Evolutionary conservation across 64 coral and sea anemone species (phyloP).

Genomic region (Actinia tenebrosa): DNA sequence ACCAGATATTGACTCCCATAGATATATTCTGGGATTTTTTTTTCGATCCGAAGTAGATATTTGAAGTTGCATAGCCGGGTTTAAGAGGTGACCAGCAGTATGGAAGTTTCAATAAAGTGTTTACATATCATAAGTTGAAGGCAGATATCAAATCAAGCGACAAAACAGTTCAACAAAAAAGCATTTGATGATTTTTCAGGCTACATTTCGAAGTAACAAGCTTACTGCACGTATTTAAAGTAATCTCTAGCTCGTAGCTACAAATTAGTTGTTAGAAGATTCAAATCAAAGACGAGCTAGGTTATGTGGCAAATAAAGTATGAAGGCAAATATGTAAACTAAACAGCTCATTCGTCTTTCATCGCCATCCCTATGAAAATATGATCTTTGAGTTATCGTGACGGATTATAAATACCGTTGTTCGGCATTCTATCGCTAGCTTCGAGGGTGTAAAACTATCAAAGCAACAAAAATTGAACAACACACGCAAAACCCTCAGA

Average conservation of each 20-base stretch:
- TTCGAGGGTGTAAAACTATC: neutral
- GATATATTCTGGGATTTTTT: neutral
- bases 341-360: neutral
- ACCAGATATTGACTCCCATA: neutral
- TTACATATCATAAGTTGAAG: constrained; percentile 2
- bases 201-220: neutral
- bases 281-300: neutral
- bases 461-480: neutral
- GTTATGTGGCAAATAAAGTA: neutral
- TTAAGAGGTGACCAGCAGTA: neutral
- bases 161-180: neutral
- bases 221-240: neutral
- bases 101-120: neutral
- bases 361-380: constrained; percentile 15
- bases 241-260: neutral
- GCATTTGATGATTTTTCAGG: neutral
- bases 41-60: neutral
- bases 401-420: neutral
- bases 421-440: neutral
- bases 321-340: neutral
- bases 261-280: neutral
- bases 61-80: neutral
- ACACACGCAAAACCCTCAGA: neutral
- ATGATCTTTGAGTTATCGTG: neutral
- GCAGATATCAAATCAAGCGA: neutral